A percentile compares a stretch with the other conserved stretches of the same genome.
These are phyloP conservation scores for Odocoileus hemionus DNA, from an alignment of 2,113 vertebrate species.

Conservation along the genomic window DNA sequence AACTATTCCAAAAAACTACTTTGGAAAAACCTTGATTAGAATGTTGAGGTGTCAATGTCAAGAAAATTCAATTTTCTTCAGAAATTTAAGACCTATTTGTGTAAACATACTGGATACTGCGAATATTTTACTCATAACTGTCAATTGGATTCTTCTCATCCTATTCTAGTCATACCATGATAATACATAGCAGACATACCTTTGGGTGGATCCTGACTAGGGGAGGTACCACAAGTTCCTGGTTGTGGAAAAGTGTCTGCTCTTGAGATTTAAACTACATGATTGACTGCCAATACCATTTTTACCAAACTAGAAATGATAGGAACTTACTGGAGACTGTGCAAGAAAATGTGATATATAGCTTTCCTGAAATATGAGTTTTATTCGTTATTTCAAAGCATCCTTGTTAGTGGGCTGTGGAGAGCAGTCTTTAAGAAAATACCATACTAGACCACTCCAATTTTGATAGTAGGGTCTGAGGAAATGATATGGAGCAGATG, in stretches of 20 bases:
- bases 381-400: background rate
- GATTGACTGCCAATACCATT: background rate
- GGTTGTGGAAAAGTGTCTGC: background rate
- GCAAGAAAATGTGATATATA: background rate
- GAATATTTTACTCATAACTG: background rate
- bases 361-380: background rate
- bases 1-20: background rate
- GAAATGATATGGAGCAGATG: background rate
- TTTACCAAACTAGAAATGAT: background rate
- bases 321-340: background rate
- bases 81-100: background rate
- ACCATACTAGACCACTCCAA: background rate
- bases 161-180: background rate
- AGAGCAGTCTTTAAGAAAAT: background rate
- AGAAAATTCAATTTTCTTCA: background rate
- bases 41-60: background rate
- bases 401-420: background rate
- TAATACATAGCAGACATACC: background rate
- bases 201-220: background rate
- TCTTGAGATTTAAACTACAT: background rate
- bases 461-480: background rate
- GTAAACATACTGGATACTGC: background rate
- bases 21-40: background rate
- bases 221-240: background rate
- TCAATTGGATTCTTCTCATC: background rate